Base-by-base conservation (phyloP, 2,113 vertebrate species). In the Bubo blakistoni region DNA sequence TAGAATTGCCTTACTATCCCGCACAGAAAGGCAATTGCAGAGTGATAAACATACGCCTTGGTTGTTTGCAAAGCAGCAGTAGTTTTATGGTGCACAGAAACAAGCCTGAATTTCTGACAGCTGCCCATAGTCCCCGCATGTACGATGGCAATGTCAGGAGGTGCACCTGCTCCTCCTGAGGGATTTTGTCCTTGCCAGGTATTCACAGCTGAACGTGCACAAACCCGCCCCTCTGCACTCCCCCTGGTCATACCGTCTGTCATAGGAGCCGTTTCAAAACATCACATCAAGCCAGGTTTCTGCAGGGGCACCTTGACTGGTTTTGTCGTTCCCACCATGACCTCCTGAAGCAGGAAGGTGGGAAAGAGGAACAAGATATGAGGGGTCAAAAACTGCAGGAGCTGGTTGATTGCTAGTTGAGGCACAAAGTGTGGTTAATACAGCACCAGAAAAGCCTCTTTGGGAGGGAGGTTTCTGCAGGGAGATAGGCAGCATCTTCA, bases 81-180 rank as follows among this genome's bases (percentile, higher is more conserved):
- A 65, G 19, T 47, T 73, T 32, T 2, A 8, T 2, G 19, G 42
- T 10, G 42, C 81, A 34, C 34, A 47, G 81, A 78, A 87, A 70
- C 30, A 62, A 74, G 59, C 10, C 62, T 4, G 88, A 21, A 6
- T 74, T 92, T 61, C 73, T 74, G 40, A 44, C 30, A 74, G 88
- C 74, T 71, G 81, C 79, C 18, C 19, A 1, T 4, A 30, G 55
- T 54, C 36, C 63, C 69, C 1, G 3, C 24, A 3, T 2, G 21
- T 38, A n/a, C 0, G 0, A 16, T 5, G n/a, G 26, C 72, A 44
- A 20, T 6, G 34, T 58, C 21, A 14, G 51, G 55, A 6, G 9
- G 30, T 13, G 29, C 63, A 46, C 26, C 77, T 55, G 47, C 25
- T 85, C 40, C 42, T 81, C 85, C 73, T 7, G 19, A 71, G 70